A percentile compares a stretch with the other conserved stretches of the same genome.
These are phyloP conservation scores for Drosophila saltans DNA, from an alignment of 1,140 invertebrate species.

Conservation along the genomic window DNA sequence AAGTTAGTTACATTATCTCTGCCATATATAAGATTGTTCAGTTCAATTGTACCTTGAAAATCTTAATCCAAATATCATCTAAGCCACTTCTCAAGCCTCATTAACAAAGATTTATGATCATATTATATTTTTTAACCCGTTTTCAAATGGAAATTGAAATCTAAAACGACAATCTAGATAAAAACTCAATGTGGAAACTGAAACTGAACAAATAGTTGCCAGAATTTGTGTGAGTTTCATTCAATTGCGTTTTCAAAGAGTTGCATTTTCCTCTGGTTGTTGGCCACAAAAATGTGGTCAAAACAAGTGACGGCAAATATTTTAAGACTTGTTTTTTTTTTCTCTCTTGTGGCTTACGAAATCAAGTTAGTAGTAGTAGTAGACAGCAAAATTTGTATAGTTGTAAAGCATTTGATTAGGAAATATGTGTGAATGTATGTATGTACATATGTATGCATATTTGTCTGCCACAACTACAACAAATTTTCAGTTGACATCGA, in stretches of 20 bases:
- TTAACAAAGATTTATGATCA: slow-evolving; percentile 10
- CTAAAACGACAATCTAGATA: slow-evolving; percentile 68
- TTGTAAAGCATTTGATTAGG: slow-evolving; percentile 46
- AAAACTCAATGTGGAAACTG: slow-evolving; percentile 36
- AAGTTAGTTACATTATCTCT: slow-evolving; percentile 5
- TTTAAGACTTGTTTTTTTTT: slow-evolving; percentile 37
- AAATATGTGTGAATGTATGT: slow-evolving; percentile 52
- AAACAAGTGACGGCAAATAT: slow-evolving; percentile 32
- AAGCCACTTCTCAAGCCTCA: slow-evolving; percentile 1
- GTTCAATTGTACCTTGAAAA: background rate
- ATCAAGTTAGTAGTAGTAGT: slow-evolving; percentile 28
- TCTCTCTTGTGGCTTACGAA: slow-evolving; percentile 37
- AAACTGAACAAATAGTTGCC: slow-evolving; percentile 7
- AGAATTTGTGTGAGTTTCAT: slow-evolving; percentile 38
- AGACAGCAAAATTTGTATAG: slow-evolving; percentile 35
- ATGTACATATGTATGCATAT: slow-evolving; percentile 32
- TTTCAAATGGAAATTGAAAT: slow-evolving; percentile 66
- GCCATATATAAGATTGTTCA: background rate
- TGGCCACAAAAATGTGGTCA: slow-evolving; percentile 54
- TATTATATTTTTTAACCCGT: slow-evolving; percentile 61
- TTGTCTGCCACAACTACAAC: slow-evolving; percentile 17
- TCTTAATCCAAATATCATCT: background rate
- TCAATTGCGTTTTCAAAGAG: slow-evolving; percentile 28
- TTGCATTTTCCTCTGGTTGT: background rate
- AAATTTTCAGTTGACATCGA: slow-evolving; percentile 47